These are phyloP conservation scores for Antheraea mylitta DNA, from an alignment of 1,140 invertebrate genomes.

Conservation along the genomic window DNA sequence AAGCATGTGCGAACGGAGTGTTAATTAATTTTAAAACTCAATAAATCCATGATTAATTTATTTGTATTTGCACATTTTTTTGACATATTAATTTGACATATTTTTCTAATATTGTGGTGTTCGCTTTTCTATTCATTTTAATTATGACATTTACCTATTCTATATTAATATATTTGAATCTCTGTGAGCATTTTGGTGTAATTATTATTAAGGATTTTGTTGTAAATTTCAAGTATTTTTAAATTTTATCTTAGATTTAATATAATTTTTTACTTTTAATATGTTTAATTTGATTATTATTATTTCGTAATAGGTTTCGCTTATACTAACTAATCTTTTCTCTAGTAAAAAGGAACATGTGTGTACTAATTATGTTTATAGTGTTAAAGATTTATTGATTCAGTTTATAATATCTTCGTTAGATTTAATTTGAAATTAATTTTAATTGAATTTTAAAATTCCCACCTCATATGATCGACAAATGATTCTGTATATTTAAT, in stretches of 20 bases:
- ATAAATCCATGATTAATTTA: background rate
- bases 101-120: background rate
- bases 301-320: too few species aligned
- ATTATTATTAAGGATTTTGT: background rate
- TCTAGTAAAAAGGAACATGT: background rate
- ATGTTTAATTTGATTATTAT: background rate
- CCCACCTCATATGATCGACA: too few species aligned
- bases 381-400: background rate
- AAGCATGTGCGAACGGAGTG: too few species aligned
- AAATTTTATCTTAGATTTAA: background rate
- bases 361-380: background rate
- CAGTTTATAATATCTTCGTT: background rate
- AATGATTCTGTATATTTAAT: slow-evolving; percentile 20
- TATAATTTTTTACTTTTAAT: background rate
- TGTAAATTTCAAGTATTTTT: background rate
- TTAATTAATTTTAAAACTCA: too few species aligned
- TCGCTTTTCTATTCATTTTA: background rate
- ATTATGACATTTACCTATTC: background rate
- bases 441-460: too few species aligned
- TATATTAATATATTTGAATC: background rate
- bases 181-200: too few species aligned
- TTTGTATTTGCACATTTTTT: background rate
- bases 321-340: too few species aligned
- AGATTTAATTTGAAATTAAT: background rate
- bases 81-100: background rate